These are phyloP conservation scores for Cynoglossus semilaevis DNA, from an alignment of 2,113 vertebrate species.

Conservation along the genomic window DNA sequence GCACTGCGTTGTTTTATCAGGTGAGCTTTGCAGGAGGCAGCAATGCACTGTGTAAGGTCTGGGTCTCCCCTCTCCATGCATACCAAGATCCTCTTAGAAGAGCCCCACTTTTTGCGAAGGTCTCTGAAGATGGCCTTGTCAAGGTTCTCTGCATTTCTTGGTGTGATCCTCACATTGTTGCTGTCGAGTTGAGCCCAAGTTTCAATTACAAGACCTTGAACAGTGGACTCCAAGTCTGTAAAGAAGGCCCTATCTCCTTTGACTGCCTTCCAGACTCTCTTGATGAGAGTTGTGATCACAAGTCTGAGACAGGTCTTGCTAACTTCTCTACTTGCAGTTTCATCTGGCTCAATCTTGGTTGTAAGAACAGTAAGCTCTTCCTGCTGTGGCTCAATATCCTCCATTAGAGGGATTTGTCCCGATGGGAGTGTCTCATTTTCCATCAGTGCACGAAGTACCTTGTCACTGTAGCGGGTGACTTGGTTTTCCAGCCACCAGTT, in stretches of 20 bases:
- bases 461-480: neutral
- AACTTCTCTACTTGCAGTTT: neutral
- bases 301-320: neutral
- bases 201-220: neutral
- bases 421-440: neutral
- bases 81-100: neutral
- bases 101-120: neutral
- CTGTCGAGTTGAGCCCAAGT: neutral
- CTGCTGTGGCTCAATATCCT: neutral
- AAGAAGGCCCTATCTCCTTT: neutral
- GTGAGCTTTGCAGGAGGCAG: neutral
- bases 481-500: neutral
- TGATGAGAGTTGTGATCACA: neutral
- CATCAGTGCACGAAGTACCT: neutral
- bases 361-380: neutral
- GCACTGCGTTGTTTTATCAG: neutral
- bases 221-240: neutral
- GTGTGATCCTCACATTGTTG: neutral
- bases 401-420: neutral
- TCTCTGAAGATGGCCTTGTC: neutral
- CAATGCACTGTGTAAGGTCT: neutral
- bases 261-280: neutral
- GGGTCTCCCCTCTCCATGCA: neutral
- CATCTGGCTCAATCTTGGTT: neutral
- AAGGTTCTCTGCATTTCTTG: neutral